phyloP scores from a whole-genome alignment of 2,888 invertebrate species.

The Melanostoma scalare region DNA sequence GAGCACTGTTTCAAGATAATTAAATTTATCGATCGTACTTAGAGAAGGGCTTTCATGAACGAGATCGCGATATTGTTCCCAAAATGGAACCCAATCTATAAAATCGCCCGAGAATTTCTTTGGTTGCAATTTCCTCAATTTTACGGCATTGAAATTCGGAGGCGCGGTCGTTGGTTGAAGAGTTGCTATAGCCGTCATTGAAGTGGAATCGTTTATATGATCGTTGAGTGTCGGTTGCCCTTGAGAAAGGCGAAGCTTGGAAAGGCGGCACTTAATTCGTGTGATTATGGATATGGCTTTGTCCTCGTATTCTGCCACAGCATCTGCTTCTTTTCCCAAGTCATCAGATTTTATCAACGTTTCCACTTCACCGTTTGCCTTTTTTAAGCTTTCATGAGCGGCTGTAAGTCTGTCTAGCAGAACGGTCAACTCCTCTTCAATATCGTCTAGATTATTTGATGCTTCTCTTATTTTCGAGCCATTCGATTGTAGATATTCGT shows the following conservation, averaged over 20 bases:
- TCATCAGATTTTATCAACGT: constrained; percentile 15
- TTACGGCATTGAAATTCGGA: too few relatives aligned
- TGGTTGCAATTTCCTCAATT: too few relatives aligned
- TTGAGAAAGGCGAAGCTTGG: constrained; percentile 28
- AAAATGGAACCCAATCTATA: constrained; percentile 28
- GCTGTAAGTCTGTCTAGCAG: constrained; percentile 33
- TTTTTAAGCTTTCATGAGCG: constrained; percentile 29
- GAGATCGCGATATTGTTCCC: not conserved
- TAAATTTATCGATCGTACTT: constrained; percentile 43
- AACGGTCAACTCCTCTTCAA: constrained; percentile 25
- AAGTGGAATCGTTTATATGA: constrained; percentile 8
- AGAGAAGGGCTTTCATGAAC: constrained; percentile 37
- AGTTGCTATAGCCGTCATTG: not conserved
- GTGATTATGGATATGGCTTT: constrained; percentile 20
- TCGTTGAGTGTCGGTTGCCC: not conserved
- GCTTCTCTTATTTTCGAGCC: constrained; percentile 12
- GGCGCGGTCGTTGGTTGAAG: too few relatives aligned
- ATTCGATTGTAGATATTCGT: constrained; percentile 32
- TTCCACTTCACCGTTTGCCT: constrained; percentile 15
- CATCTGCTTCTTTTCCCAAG: constrained; percentile 26
- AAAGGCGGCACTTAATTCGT: constrained; percentile 20
- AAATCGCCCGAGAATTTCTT: not conserved
- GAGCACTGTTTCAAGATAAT: constrained; percentile 32
- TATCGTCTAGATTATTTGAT: constrained; percentile 13
- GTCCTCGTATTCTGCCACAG: constrained; percentile 35